Evolutionary conservation across 2,888 invertebrate genomes (phyloP).

Genomic region (Opisthograptis luteolata): DNA sequence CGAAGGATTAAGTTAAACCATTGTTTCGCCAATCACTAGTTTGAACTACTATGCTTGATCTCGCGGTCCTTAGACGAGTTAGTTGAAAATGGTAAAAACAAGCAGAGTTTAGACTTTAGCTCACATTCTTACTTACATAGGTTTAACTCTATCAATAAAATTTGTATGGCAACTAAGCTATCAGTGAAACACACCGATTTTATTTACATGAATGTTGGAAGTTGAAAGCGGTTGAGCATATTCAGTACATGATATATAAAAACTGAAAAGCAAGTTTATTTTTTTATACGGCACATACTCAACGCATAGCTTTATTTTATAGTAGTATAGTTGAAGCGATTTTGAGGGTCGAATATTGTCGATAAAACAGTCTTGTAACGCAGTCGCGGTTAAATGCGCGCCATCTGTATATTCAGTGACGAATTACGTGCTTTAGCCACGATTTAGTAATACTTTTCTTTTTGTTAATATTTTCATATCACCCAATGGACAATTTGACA

Average conservation of each 20-base stretch:
- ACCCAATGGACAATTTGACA: constrained; percentile 71
- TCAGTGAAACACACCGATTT: constrained; percentile 74
- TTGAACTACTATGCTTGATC: too few relatives aligned
- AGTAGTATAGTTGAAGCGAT: constrained; percentile 7
- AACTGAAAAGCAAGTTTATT: background rate
- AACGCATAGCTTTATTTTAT: constrained; percentile 19
- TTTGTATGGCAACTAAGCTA: constrained; percentile 82
- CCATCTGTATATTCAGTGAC: constrained; percentile 48
- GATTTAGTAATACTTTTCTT: constrained; percentile 72
- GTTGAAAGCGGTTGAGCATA: constrained; percentile 32
- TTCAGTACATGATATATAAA: constrained; percentile 14
- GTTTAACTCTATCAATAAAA: constrained; percentile 77
- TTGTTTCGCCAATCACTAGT: too few relatives aligned
- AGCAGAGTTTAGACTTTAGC: constrained; percentile 39
- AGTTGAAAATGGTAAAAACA: constrained; percentile 6
- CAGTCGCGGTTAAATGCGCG: constrained; percentile 73
- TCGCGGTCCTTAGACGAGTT: too few relatives aligned
- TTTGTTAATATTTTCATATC: constrained; percentile 67
- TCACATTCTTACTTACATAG: constrained; percentile 67
- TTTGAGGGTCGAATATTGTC: constrained; percentile 54
- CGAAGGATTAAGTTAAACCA: too few relatives aligned
- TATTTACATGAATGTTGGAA: constrained; percentile 66
- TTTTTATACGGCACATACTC: constrained; percentile 13
- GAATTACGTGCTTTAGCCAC: constrained; percentile 65
- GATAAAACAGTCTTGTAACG: constrained; percentile 70